Conservation (phyloP, 30 jellyfish, hydroid and myxozoan species). For the Chrysaora quinquecirrha region DNA sequence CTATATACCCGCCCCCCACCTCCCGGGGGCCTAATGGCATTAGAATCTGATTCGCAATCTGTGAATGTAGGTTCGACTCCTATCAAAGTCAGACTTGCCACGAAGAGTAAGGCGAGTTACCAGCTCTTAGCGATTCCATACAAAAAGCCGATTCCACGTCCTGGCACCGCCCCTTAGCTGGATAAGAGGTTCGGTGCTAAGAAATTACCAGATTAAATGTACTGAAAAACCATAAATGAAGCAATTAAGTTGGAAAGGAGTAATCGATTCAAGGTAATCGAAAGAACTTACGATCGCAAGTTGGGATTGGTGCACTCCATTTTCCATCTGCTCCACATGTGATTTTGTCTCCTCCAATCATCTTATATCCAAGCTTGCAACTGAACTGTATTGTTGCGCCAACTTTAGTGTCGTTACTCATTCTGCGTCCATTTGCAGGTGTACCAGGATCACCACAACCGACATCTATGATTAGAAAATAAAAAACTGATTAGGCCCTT, state of each 20-base stretch:
- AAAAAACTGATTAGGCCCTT: no score
- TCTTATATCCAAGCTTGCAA: conserved; percentile 63
- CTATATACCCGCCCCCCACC: no score
- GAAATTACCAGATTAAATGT: no score
- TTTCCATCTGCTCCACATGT: conserved; percentile 78
- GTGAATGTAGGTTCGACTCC: no score
- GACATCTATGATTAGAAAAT: conserved; percentile 29
- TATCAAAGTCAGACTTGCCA: no score
- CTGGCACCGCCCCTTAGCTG: no score
- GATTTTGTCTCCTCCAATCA: conserved; percentile 56
- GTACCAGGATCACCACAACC: conserved; percentile 94
- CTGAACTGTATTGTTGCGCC: conserved; percentile 62
- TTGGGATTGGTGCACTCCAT: conserved; percentile 83
- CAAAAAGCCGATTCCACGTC: no score
- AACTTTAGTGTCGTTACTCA: conserved; percentile 59
- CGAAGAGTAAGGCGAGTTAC: no score
- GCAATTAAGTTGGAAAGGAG: not conserved
- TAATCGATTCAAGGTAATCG: not conserved
- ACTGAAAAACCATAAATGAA: not conserved
- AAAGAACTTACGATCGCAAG: conserved; percentile 67
- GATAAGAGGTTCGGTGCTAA: no score
- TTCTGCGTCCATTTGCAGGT: conserved; percentile 75
- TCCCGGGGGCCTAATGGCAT: no score
- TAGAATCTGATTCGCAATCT: no score
- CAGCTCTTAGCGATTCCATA: no score